phyloP scores from a whole-genome alignment of 2,113 vertebrate genomes.

The Elgaria multicarinata region DNA sequence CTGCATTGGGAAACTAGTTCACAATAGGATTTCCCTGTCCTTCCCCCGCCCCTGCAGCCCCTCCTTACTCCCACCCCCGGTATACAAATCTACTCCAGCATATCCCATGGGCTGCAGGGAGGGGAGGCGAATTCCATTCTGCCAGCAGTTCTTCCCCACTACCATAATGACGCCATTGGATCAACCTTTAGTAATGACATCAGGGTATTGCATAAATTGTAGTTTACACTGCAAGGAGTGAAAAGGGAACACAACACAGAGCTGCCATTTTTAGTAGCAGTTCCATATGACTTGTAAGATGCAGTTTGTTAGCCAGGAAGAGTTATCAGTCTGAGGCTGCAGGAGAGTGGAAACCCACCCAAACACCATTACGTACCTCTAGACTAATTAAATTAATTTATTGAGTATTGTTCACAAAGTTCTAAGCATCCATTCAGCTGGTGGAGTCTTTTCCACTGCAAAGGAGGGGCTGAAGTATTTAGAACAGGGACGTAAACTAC shows the following conservation, averaged over 20 bases:
- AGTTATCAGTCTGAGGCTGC: no score
- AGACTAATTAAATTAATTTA: neutral
- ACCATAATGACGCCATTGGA: neutral
- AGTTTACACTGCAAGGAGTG: neutral
- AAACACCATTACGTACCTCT: neutral
- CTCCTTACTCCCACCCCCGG: no score
- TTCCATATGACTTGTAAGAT: neutral
- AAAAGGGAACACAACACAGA: neutral
- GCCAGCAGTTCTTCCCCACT: neutral
- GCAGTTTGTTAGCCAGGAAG: neutral
- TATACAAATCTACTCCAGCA: neutral
- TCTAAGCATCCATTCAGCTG: neutral
- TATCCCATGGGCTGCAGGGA: no score
- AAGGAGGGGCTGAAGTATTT: no score
- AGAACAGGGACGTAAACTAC: no score
- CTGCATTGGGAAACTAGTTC: no score
- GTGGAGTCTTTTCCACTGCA: no score
- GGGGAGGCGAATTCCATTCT: no score
- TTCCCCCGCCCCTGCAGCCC: neutral
- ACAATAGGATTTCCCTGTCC: no score
- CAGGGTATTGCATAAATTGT: neutral
- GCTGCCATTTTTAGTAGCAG: neutral
- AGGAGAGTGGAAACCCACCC: neutral
- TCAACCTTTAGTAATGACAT: neutral
- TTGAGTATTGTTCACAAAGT: neutral